Conservation (phyloP, 2,888 invertebrate species). For the Leptopilina drosophilae region DNA sequence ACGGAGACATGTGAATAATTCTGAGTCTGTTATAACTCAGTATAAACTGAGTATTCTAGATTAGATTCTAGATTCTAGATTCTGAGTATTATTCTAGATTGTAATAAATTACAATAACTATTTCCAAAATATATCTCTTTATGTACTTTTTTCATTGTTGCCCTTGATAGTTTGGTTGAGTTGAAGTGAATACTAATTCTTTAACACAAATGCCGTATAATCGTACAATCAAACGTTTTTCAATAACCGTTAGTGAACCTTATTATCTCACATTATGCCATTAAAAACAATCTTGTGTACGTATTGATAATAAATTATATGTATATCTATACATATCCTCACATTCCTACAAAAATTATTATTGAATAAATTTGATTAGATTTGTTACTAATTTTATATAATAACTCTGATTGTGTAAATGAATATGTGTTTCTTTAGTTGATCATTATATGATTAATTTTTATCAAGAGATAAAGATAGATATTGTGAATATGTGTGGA, state of each 20-base stretch:
- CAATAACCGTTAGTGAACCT: slow-evolving; percentile 34
- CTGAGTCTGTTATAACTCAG: too few species aligned
- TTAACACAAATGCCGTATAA: slow-evolving; percentile 33
- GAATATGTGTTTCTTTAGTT: not conserved
- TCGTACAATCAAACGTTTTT: slow-evolving; percentile 17
- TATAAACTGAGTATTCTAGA: too few species aligned
- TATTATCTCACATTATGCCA: slow-evolving; percentile 29
- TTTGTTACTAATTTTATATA: slow-evolving; percentile 13
- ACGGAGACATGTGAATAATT: too few species aligned
- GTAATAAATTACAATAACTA: too few species aligned
- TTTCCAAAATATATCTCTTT: too few species aligned
- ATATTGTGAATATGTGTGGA: not conserved
- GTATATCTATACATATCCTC: too few species aligned
- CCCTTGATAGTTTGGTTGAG: too few species aligned
- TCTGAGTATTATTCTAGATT: too few species aligned
- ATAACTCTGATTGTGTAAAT: slow-evolving; percentile 10
- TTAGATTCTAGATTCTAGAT: too few species aligned
- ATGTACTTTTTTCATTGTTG: too few species aligned
- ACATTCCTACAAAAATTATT: not conserved
- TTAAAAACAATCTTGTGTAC: slow-evolving; percentile 7
- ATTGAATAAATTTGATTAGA: slow-evolving; percentile 23
- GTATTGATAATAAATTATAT: slow-evolving; percentile 1
- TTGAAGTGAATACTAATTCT: too few species aligned
- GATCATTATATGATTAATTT: slow-evolving; percentile 21
- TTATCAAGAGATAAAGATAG: not conserved